phyloP scores from a whole-genome alignment of 2,888 invertebrate genomes.

The Drosophila demipolita region DNA sequence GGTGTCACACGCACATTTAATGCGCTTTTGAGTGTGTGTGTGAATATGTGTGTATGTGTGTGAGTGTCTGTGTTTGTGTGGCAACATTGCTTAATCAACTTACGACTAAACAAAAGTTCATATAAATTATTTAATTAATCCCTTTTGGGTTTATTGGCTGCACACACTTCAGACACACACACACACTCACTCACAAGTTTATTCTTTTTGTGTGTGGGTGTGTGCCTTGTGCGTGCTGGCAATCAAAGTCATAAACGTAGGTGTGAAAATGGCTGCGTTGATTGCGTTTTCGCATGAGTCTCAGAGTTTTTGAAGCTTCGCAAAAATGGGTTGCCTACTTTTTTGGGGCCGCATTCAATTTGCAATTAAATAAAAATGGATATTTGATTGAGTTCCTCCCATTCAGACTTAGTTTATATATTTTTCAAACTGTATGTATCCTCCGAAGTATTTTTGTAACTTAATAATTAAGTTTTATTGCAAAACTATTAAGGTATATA shows the following conservation, averaged over 20 bases:
- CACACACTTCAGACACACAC: conserved; percentile 36
- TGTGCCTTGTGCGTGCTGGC: conserved; percentile 62
- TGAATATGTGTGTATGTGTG: neutral
- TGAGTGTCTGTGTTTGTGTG: conserved; percentile 2
- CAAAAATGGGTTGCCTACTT: conserved; percentile 58
- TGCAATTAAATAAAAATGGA: conserved; percentile 61
- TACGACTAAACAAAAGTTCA: conserved; percentile 74
- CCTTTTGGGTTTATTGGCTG: conserved; percentile 70
- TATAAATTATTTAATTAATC: conserved; percentile 79
- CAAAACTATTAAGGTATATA: neutral
- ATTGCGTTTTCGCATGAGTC: conserved; percentile 69
- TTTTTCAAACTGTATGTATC: neutral
- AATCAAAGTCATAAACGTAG: conserved; percentile 78
- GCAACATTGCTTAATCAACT: conserved; percentile 70
- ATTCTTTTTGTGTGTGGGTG: conserved; percentile 8
- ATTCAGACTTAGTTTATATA: conserved; percentile 17
- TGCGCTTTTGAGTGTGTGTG: conserved; percentile 63
- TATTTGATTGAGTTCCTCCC: conserved; percentile 48
- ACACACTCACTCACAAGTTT: conserved; percentile 1
- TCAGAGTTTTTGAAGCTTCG: conserved; percentile 32
- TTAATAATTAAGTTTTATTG: neutral
- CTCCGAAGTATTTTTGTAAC: neutral
- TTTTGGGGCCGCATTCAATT: conserved; percentile 49
- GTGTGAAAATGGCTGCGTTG: conserved; percentile 68
- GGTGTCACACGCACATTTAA: conserved; percentile 61